Percentiles rank a stretch among this genome's conserved stretches.
Evolutionary conservation across 92 coral and sea anemone species (phyloP).

Genomic region (Muricea muricata): DNA sequence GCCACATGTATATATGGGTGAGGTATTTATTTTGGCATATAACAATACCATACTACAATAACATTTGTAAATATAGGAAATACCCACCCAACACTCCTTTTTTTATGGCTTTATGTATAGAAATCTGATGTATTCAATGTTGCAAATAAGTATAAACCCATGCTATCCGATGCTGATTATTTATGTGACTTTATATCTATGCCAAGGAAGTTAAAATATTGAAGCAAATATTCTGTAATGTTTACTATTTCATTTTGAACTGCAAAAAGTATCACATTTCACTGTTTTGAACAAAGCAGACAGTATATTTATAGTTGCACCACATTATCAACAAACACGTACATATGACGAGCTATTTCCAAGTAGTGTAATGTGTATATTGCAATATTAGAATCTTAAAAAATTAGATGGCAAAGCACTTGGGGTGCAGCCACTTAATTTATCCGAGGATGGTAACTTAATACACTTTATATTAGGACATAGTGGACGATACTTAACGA

Average conservation of each 20-base stretch:
- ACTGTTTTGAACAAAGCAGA: neutral
- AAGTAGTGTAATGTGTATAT: too few relatives aligned
- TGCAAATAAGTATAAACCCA: too few relatives aligned
- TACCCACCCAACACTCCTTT: neutral
- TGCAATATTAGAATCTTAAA: neutral
- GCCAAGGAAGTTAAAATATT: too few relatives aligned
- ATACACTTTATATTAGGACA: too few relatives aligned
- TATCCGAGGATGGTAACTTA: neutral
- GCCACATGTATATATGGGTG: neutral
- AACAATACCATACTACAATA: neutral
- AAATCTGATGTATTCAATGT: neutral
- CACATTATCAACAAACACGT: too few relatives aligned
- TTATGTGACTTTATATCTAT: too few relatives aligned
- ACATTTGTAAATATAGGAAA: neutral
- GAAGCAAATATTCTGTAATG: neutral
- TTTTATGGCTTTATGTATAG: neutral
- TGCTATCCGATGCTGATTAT: neutral
- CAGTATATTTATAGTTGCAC: too few relatives aligned
- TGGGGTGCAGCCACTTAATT: neutral
- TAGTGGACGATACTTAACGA: neutral
- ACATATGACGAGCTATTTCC: too few relatives aligned
- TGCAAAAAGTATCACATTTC: neutral
- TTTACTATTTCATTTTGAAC: neutral
- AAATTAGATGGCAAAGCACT: neutral
- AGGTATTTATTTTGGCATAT: neutral